A percentile compares a stretch with the other conserved stretches of the same genome.
Evolutionary conservation across 2,888 invertebrate genomes (phyloP).

Genomic region (Pycnomerus fuliginosus): DNA sequence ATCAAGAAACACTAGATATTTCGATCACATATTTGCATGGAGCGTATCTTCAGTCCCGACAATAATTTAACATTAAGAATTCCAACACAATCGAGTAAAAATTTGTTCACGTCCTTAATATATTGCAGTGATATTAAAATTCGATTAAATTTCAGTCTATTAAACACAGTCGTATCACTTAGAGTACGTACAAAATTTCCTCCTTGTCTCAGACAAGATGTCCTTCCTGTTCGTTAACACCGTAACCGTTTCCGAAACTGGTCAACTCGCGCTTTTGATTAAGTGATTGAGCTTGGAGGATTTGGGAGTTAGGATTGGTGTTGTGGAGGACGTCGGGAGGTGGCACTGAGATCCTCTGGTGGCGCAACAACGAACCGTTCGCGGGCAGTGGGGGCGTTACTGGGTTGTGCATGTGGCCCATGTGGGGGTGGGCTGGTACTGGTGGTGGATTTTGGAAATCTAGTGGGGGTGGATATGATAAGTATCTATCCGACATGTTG

Average conservation of each 20-base stretch:
- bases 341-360: conserved; percentile 44
- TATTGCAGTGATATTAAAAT: conserved; percentile 32
- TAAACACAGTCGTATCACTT: conserved; percentile 20
- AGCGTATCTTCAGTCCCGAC: conserved; percentile 23
- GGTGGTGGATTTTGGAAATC: conserved; percentile 59
- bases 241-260: conserved; percentile 53
- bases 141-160: conserved; percentile 6
- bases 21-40: conserved; percentile 6
- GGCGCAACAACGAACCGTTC: conserved; percentile 50
- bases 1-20: conserved; percentile 24
- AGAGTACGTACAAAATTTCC: conserved; percentile 46
- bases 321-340: conserved; percentile 54
- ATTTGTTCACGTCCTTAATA: conserved; percentile 16
- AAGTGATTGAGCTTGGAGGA: conserved; percentile 51
- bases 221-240: conserved; percentile 53
- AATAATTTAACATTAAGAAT: conserved; percentile 27
- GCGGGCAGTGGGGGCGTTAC: conserved; percentile 46
- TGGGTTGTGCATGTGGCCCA: conserved; percentile 54
- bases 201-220: conserved; percentile 54
- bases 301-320: conserved; percentile 51
- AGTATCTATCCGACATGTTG: conserved; percentile 78
- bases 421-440: conserved; percentile 52
- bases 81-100: conserved; percentile 17
- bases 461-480: conserved; percentile 75
- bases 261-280: conserved; percentile 51